Base-by-base conservation (phyloP, 2,888 invertebrate species). In the Beris morrisii region DNA sequence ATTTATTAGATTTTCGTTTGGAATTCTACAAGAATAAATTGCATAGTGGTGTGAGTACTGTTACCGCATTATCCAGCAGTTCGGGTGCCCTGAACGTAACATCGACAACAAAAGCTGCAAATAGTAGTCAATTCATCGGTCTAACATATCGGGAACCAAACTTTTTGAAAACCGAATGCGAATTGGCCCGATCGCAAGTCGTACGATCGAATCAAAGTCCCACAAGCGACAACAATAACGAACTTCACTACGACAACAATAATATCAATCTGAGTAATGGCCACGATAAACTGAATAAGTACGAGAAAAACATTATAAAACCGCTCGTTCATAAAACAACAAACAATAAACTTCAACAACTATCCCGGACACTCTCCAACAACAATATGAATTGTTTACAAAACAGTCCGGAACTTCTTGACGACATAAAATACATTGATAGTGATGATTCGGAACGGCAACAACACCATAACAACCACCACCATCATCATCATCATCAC, bases 81-180 rank as follows among this genome's bases (percentile, higher is more conserved):
- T 52, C 31, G 61, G 46, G 5, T 28, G 44, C n/a, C 5, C n/a
- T 44, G 13, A 64, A 64, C 13, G 43, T 38, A 13, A 32, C 12
- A 3, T 7, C 5, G 5, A 66, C 55, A 13, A 30, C 53, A 11
- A 59, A 15, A 6, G 12, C 5, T 43, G 45, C 59, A 7, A 45
- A 61, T 46, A 63, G 32, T 38, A 46, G 43, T 61, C 53, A 66
- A 43, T 61, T 61, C 48, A 61, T 58, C 43, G 65, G 61, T 44
- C n/a, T 64, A 59, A 74, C 74, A 43, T 79, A 74, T 70, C 78
- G 77, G 72, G 78, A 81, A 74, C 75, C 77, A 64, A 76, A 76
- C 65, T 80, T 80, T 67, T 74, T 80, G 0, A 79, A 78, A 71
- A 76, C 73, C 64, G 80, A 80, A 71, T 80, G 78, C 71, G 79